Conservation (phyloP, 2,888 invertebrate genomes). For the Hoplodrina ambigua region DNA sequence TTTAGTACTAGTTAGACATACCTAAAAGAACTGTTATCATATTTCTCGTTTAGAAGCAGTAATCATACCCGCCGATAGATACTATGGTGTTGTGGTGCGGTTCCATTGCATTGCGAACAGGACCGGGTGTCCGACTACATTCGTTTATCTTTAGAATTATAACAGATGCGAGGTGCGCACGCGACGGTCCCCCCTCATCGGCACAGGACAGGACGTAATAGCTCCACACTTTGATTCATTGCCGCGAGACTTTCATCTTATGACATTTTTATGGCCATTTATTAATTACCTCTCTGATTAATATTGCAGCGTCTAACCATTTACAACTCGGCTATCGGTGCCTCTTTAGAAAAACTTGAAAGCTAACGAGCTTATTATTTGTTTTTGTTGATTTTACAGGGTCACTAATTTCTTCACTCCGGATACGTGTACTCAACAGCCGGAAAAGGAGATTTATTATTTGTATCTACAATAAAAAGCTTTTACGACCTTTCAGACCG, state of each 20-base stretch:
- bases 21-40: slow-evolving; percentile 23
- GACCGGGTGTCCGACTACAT: slow-evolving; percentile 57
- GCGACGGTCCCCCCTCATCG: slow-evolving; percentile 67
- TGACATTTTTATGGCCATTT: slow-evolving; percentile 58
- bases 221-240: slow-evolving; percentile 67
- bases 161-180: slow-evolving; percentile 71
- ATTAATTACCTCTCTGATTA: slow-evolving; percentile 59
- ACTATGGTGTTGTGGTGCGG: slow-evolving; percentile 44
- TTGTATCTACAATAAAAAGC: slow-evolving; percentile 71
- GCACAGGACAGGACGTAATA: slow-evolving; percentile 50
- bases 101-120: slow-evolving; percentile 58
- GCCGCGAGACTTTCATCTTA: slow-evolving; percentile 61
- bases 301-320: slow-evolving; percentile 47
- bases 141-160: slow-evolving; percentile 68
- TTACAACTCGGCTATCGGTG: slow-evolving; percentile 42
- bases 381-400: slow-evolving; percentile 52
- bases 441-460: slow-evolving; percentile 75
- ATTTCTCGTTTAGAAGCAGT: slow-evolving; percentile 39
- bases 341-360: slow-evolving; percentile 42
- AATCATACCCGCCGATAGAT: slow-evolving; percentile 44
- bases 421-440: slow-evolving; percentile 62
- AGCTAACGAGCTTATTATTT: slow-evolving; percentile 50
- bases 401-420: slow-evolving; percentile 66
- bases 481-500: slow-evolving; percentile 68
- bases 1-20: slow-evolving; percentile 32